These are phyloP conservation scores for Eupithecia inturbata DNA, from an alignment of 2,888 invertebrate genomes.

Conservation along the genomic window DNA sequence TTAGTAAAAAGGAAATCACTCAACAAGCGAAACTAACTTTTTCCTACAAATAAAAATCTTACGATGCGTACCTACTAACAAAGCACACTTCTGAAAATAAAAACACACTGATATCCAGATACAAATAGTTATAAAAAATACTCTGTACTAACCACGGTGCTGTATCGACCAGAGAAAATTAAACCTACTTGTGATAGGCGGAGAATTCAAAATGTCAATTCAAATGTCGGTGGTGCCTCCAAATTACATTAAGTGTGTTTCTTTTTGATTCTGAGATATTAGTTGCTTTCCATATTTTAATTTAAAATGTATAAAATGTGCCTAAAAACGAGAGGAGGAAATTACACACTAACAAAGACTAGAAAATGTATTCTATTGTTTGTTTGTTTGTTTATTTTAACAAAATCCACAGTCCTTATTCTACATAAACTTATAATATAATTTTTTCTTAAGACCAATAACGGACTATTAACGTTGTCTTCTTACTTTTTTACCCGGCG, in stretches of 20 bases:
- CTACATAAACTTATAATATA: too few species aligned
- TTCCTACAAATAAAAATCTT: conserved; percentile 53
- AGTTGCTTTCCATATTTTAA: not conserved
- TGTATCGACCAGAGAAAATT: conserved; percentile 17
- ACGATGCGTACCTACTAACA: conserved; percentile 26
- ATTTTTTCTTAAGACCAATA: too few species aligned
- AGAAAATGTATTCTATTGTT: too few species aligned
- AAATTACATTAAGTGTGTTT: not conserved
- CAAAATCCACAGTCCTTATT: too few species aligned
- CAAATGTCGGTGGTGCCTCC: not conserved
- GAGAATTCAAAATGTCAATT: not conserved
- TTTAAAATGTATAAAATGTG: too few species aligned
- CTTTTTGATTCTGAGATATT: not conserved
- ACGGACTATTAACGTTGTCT: too few species aligned
- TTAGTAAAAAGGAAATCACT: conserved; percentile 41
- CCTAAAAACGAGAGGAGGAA: too few species aligned
- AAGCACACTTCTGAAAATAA: conserved; percentile 49
- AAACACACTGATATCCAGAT: conserved; percentile 26
- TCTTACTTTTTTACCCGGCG: too few species aligned
- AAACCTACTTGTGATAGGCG: not conserved
- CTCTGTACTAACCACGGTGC: conserved; percentile 18
- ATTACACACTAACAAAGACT: too few species aligned
- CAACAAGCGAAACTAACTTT: conserved; percentile 49
- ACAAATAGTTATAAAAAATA: not conserved
- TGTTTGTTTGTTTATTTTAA: too few species aligned